Evolutionary conservation across 2,797 vertebrate genomes (phyloP).

Genomic region (Paedocypris micromegethes): DNA sequence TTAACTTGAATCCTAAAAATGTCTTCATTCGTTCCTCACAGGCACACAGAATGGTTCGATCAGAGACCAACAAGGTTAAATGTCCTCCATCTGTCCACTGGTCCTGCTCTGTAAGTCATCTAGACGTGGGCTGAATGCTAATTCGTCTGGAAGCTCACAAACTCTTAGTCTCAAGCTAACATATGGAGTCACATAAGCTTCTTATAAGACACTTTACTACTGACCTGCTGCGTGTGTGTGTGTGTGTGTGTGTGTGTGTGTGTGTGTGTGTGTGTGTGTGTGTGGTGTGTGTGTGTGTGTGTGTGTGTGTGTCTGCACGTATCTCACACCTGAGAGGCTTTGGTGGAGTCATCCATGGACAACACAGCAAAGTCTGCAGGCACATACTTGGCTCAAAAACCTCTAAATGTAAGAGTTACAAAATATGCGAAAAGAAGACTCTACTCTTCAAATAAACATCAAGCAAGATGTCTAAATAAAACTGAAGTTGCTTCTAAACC

Average conservation of each 20-base stretch:
- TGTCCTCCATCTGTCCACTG: constrained; percentile 1
- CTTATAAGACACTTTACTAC: constrained; percentile 67
- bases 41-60: neutral
- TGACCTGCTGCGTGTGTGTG: constrained; percentile 47
- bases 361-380: neutral
- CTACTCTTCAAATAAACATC: too few relatives aligned
- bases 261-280: constrained; percentile 18
- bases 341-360: neutral
- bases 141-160: constrained; percentile 56
- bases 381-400: too few relatives aligned
- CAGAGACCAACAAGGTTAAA: neutral
- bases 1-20: too few relatives aligned
- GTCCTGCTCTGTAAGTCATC: constrained; percentile 7
- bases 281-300: constrained; percentile 22
- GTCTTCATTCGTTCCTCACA: neutral
- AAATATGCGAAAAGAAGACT: too few relatives aligned
- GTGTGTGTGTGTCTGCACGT: neutral
- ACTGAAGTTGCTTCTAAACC: too few relatives aligned
- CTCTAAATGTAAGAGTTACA: too few relatives aligned
- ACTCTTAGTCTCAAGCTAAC: constrained; percentile 58
- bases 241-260: constrained; percentile 5
- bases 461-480: too few relatives aligned
- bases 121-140: constrained; percentile 38
- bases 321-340: neutral
- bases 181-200: constrained; percentile 69